Conservation (phyloP, 2,888 invertebrate species). For the Dusona sp. region DNA sequence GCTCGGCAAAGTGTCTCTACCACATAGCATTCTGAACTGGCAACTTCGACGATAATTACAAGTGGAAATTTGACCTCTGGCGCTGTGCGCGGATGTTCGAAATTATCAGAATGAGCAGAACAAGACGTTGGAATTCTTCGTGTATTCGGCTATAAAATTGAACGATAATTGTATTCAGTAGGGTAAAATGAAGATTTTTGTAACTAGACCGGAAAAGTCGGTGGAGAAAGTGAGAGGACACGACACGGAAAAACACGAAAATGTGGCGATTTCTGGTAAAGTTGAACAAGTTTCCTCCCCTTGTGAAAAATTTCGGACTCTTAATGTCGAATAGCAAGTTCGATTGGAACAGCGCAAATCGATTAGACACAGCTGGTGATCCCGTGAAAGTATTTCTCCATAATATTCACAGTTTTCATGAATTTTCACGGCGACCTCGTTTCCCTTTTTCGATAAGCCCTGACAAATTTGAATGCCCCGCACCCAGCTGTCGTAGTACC, state of each 20-base stretch:
- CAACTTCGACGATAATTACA: slow-evolving; percentile 63
- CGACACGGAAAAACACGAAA: background rate
- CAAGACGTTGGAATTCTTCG: background rate
- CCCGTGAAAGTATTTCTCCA: slow-evolving; percentile 54
- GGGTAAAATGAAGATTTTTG: background rate
- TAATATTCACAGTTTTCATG: slow-evolving; percentile 53
- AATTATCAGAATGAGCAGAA: slow-evolving; percentile 56
- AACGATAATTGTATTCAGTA: slow-evolving; percentile 61
- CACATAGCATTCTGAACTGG: slow-evolving; percentile 18
- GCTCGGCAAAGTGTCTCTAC: background rate
- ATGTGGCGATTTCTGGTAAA: background rate
- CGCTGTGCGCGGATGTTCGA: slow-evolving; percentile 18
- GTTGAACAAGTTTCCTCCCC: background rate
- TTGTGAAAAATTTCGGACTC: slow-evolving; percentile 43
- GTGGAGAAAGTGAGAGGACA: background rate
- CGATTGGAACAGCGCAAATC: slow-evolving; percentile 29
- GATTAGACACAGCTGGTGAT: slow-evolving; percentile 56
- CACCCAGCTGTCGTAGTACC: background rate
- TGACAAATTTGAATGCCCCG: slow-evolving; percentile 21
- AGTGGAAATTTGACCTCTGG: slow-evolving; percentile 53
- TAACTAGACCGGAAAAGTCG: slow-evolving; percentile 22
- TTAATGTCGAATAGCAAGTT: slow-evolving; percentile 20
- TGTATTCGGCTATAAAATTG: slow-evolving; percentile 46
- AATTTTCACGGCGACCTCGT: slow-evolving; percentile 7
- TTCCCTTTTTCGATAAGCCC: background rate